Evolutionary conservation across 2,797 vertebrate genomes (phyloP).

Genomic region (Lagorchestes hirsutus): DNA sequence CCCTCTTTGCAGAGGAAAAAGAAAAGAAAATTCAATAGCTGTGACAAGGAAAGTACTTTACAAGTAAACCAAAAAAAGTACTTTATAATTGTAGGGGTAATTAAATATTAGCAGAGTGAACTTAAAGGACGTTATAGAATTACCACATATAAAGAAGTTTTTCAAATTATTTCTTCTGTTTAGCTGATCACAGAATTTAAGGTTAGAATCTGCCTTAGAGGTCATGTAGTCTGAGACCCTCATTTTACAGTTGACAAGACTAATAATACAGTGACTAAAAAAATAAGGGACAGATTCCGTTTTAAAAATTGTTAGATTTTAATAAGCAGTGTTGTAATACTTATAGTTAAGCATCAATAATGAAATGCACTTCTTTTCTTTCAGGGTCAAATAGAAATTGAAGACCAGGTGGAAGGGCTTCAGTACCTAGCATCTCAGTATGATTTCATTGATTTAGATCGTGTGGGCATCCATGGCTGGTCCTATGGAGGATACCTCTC

Average conservation of each 20-base stretch:
- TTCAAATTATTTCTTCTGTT: neutral
- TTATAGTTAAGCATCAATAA: conserved; percentile 49
- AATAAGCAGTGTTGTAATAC: conserved; percentile 46
- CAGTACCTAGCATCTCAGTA: conserved; percentile 87
- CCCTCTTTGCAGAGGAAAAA: conserved; percentile 80
- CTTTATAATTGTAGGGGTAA: neutral
- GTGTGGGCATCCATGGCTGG: conserved; percentile 90
- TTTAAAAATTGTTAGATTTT: conserved; percentile 55
- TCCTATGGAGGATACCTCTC: conserved; percentile 90
- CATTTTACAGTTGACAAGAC: neutral
- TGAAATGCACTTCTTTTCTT: conserved; percentile 57
- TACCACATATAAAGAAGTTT: conserved; percentile 29
- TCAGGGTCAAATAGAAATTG: conserved; percentile 90
- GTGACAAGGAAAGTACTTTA: conserved; percentile 32
- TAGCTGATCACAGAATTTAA: neutral
- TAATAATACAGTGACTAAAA: neutral
- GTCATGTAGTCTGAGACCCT: neutral
- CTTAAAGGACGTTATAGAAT: conserved; percentile 7
- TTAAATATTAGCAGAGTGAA: conserved; percentile 30
- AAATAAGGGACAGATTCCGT: conserved; percentile 39
- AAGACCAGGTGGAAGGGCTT: conserved; percentile 90
- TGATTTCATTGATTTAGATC: conserved; percentile 89
- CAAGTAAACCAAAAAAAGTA: conserved; percentile 26
- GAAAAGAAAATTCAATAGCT: conserved; percentile 64
- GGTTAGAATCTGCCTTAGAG: neutral